Percentiles rank a stretch among this genome's conserved stretches.
phyloP scores from a whole-genome alignment of 2,113 vertebrate species.

The Thinocorus orbignyianus region DNA sequence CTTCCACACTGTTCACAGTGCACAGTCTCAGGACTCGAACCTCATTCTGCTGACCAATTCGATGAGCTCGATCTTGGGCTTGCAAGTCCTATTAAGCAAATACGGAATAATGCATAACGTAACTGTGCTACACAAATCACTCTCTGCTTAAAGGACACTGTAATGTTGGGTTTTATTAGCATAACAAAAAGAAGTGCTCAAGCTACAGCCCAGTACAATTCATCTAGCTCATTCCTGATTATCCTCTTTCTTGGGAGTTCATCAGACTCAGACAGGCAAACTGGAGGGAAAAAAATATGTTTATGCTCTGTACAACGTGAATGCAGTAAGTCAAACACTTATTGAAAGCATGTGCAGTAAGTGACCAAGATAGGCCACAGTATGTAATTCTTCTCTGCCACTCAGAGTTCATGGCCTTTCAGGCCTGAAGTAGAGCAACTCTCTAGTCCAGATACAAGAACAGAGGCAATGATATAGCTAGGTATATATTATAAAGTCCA shows the following conservation, averaged over 20 bases:
- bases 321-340: neutral
- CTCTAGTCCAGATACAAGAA: neutral
- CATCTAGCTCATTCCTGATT: neutral
- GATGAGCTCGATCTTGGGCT: constrained; percentile 84
- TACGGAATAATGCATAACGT: neutral
- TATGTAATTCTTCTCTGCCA: neutral
- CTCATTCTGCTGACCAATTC: constrained; percentile 85
- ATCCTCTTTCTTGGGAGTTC: neutral
- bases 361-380: neutral
- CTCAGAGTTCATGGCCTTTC: neutral
- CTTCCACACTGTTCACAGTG: constrained; percentile 85
- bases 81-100: constrained; percentile 77
- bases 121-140: neutral
- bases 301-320: neutral
- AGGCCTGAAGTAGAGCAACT: neutral
- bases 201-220: neutral
- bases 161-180: neutral
- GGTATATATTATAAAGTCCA: neutral
- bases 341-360: neutral
- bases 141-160: neutral
- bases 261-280: neutral
- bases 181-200: neutral
- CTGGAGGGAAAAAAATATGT: neutral
- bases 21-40: constrained; percentile 83
- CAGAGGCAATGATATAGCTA: neutral